These are phyloP conservation scores for Julus scanicus DNA, from an alignment of 2,888 invertebrate genomes.

Conservation along the genomic window DNA sequence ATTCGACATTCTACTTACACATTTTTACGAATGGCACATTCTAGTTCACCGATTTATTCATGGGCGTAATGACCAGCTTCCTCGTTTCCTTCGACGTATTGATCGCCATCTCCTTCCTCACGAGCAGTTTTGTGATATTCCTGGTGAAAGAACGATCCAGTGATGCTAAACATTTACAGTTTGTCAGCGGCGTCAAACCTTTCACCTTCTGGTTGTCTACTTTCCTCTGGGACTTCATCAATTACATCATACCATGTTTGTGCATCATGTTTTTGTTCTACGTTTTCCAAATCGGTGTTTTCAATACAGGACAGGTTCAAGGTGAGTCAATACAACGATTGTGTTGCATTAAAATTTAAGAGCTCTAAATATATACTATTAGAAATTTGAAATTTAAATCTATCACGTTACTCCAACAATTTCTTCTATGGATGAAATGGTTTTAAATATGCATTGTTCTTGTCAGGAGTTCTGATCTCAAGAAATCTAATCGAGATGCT, in stretches of 20 bases:
- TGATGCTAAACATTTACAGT: constrained; percentile 78
- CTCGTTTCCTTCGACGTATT: constrained; percentile 80
- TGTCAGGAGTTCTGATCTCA: no score
- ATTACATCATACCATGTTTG: constrained; percentile 72
- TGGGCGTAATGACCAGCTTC: constrained; percentile 65
- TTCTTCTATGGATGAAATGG: no score
- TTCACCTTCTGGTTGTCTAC: constrained; percentile 77
- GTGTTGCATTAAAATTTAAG: no score
- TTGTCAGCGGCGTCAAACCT: constrained; percentile 77
- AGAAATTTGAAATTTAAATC: no score
- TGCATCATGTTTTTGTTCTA: constrained; percentile 73
- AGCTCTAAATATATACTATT: no score
- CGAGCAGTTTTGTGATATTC: constrained; percentile 69
- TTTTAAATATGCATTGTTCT: no score
- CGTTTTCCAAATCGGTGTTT: constrained; percentile 76
- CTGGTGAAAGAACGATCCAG: constrained; percentile 75
- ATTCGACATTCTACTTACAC: background rate
- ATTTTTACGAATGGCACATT: background rate
- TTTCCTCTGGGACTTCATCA: constrained; percentile 76
- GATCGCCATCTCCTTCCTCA: constrained; percentile 71
- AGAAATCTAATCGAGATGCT: no score
- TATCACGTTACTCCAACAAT: no score
- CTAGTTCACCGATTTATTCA: background rate
- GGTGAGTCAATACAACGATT: constrained; percentile 69
- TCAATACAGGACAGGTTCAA: constrained; percentile 69